Percentiles rank a stretch among this genome's conserved stretches.
Evolutionary conservation across 2,888 invertebrate species (phyloP).

Genomic region (Plebejus melissa): DNA sequence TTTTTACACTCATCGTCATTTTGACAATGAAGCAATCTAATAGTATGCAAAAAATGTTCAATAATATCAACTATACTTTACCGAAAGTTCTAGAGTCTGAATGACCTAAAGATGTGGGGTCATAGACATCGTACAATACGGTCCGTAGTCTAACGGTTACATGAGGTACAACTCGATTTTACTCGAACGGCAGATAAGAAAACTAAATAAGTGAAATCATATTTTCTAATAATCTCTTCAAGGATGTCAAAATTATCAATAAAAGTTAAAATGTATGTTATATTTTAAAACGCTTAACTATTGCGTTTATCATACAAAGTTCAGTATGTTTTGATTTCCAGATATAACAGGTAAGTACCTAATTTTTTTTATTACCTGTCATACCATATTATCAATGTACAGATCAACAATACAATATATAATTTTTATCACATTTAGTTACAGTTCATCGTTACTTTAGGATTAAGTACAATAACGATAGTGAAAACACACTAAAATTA

Average conservation of each 20-base stretch:
- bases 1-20: background rate
- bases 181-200: background rate
- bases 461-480: background rate
- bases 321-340: no score
- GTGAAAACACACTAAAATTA: background rate
- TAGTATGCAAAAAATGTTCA: background rate
- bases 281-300: background rate
- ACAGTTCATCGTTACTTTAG: background rate
- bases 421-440: background rate
- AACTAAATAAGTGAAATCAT: background rate
- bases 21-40: background rate
- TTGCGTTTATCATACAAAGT: background rate
- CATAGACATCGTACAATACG: conserved; percentile 12
- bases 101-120: conserved; percentile 1
- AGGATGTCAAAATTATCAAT: no score
- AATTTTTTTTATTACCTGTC: background rate
- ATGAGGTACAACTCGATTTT: background rate
- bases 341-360: no score
- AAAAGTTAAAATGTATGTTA: background rate
- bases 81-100: background rate
- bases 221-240: background rate
- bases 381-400: background rate
- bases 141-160: conserved; percentile 6
- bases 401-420: background rate
- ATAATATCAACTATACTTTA: background rate